Conservation (phyloP, 2,113 vertebrate genomes). For the Cervus canadensis region DNA sequence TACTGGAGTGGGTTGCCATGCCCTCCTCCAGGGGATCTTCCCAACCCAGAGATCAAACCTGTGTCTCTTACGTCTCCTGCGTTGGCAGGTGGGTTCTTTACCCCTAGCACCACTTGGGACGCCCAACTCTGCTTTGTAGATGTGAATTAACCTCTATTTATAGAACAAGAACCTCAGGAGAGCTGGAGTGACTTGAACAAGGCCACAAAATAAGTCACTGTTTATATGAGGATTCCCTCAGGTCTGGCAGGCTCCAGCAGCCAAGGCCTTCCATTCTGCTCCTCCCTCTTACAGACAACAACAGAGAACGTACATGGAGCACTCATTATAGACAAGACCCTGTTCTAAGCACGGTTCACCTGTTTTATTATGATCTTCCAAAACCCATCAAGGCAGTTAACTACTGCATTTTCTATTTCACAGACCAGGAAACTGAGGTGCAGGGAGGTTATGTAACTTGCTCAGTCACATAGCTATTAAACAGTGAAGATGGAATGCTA, state of each 20-base stretch:
- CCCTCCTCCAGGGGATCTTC: not conserved
- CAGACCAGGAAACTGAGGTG: not conserved
- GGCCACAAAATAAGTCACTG: not conserved
- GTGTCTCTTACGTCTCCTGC: not conserved
- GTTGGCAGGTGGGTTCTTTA: not conserved
- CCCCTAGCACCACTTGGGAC: not conserved
- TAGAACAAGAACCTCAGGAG: not conserved
- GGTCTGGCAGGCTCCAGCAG: not conserved
- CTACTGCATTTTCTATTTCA: not conserved
- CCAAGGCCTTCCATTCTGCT: not conserved
- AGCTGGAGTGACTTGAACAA: not conserved
- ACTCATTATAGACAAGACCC: too few species aligned
- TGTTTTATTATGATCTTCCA: not conserved
- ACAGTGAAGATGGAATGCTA: not conserved
- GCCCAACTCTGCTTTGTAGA: not conserved
- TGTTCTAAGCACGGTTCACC: not conserved
- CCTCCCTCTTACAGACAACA: too few species aligned
- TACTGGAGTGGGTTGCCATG: not conserved
- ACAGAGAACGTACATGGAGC: accelerated
- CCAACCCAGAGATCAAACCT: not conserved
- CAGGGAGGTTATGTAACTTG: not conserved
- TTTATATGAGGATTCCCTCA: not conserved
- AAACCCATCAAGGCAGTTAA: not conserved
- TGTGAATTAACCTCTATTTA: not conserved
- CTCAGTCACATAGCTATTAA: not conserved